These are phyloP conservation scores for Drosophila lacicola DNA, from an alignment of 2,888 invertebrate genomes.

Conservation along the genomic window DNA sequence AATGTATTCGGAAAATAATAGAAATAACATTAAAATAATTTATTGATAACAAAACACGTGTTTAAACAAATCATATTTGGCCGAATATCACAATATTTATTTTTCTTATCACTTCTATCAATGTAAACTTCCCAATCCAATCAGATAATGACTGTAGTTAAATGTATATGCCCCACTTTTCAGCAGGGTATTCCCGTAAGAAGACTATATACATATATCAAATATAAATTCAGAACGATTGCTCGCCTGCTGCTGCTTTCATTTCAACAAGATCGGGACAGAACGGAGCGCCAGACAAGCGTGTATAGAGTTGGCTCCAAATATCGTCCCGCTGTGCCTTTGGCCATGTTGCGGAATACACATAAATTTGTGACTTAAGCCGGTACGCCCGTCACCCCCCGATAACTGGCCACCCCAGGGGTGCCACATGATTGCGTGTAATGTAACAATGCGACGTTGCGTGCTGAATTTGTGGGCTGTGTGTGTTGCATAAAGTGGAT, in stretches of 20 bases:
- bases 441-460: conserved; percentile 46
- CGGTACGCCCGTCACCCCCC: not conserved
- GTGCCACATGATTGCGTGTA: conserved; percentile 63
- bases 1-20: too few relatives aligned
- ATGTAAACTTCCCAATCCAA: not conserved
- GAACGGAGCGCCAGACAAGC: conserved; percentile 20
- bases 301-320: conserved; percentile 29
- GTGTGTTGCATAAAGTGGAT: conserved; percentile 38
- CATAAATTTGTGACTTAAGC: conserved; percentile 58
- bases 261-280: conserved; percentile 63
- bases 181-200: conserved; percentile 29
- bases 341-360: conserved; percentile 50
- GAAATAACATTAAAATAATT: too few relatives aligned
- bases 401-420: conserved; percentile 27
- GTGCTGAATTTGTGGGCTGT: conserved; percentile 30
- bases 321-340: conserved; percentile 64
- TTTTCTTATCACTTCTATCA: not conserved
- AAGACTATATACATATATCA: conserved; percentile 36
- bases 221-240: conserved; percentile 67
- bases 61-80: too few relatives aligned
- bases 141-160: not conserved
- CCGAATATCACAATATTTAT: too few relatives aligned
- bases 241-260: conserved; percentile 66
- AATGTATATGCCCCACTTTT: conserved; percentile 11
- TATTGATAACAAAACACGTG: too few relatives aligned